phyloP scores from a whole-genome alignment of 1,140 invertebrate species.

The Parasteatoda tepidariorum region DNA sequence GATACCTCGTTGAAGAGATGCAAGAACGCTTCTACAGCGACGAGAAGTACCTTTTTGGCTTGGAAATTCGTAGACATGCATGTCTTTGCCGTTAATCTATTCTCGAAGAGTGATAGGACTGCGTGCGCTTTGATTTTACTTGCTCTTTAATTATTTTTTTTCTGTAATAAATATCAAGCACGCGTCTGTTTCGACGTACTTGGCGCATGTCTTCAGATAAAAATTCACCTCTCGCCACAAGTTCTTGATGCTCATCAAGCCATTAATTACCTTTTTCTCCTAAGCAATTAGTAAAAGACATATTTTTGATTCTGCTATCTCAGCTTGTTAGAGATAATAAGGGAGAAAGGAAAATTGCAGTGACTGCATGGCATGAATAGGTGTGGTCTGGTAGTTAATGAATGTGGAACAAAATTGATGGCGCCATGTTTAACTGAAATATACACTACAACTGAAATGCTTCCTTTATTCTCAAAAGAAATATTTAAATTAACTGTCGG shows the following conservation, averaged over 20 bases:
- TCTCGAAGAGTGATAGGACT: conserved; percentile 23
- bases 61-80: conserved; percentile 20
- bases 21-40: conserved; percentile 52
- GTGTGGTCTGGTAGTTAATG: not conserved
- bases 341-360: not conserved
- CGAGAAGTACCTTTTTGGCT: conserved; percentile 23
- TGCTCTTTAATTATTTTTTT: not conserved
- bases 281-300: conserved; percentile 44
- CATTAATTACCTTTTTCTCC: conserved; percentile 41
- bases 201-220: conserved; percentile 38
- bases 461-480: too few species aligned
- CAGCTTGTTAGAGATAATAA: not conserved
- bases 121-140: not conserved
- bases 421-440: too few species aligned
- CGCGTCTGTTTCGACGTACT: conserved; percentile 56
- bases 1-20: not conserved
- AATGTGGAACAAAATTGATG: too few species aligned
- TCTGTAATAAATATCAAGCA: conserved; percentile 33
- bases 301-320: not conserved
- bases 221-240: conserved; percentile 6
- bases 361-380: not conserved
- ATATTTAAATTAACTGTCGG: too few species aligned
- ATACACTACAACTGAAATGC: too few species aligned
- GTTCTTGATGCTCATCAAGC: conserved; percentile 53
- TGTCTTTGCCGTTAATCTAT: conserved; percentile 52